Evolutionary conservation across 2,113 vertebrate species (phyloP).

Genomic region (Nettapus auritus): DNA sequence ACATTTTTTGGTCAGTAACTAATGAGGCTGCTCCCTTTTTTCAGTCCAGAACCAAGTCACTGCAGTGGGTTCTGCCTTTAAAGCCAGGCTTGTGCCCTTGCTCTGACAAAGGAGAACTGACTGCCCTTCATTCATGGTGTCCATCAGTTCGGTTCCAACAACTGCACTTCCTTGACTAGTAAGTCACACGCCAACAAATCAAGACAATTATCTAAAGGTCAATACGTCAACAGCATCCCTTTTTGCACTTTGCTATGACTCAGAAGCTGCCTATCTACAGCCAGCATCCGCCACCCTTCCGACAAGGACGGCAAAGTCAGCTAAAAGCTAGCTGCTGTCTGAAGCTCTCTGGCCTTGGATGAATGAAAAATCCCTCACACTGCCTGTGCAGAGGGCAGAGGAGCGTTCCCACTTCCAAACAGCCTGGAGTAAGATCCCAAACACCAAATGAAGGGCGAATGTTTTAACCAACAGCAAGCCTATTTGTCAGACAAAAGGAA

Average conservation of each 20-base stretch:
- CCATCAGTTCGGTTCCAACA: not conserved
- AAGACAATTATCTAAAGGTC: conserved; percentile 30
- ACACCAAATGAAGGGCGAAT: not conserved
- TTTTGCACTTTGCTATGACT: not conserved
- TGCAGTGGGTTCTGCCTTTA: not conserved
- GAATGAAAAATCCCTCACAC: not conserved
- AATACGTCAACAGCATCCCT: not conserved
- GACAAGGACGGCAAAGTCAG: not conserved
- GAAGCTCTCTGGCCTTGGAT: not conserved
- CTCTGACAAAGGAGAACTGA: not conserved
- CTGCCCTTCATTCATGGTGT: not conserved
- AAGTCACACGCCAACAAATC: not conserved
- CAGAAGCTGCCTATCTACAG: not conserved
- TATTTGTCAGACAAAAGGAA: not conserved
- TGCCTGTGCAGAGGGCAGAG: not conserved
- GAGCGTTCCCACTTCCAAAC: not conserved
- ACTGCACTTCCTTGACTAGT: not conserved
- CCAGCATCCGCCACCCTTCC: not conserved
- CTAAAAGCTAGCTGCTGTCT: not conserved
- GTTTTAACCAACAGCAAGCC: not conserved
- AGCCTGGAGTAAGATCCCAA: not conserved
- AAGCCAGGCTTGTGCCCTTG: not conserved
- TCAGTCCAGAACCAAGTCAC: not conserved
- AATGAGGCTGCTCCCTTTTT: not conserved
- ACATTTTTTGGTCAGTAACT: not conserved